Evolutionary conservation across 1,140 invertebrate species (phyloP), one percentile per base, ranked within the genome.

Genomic region (Heliothis subflexa): DNA sequence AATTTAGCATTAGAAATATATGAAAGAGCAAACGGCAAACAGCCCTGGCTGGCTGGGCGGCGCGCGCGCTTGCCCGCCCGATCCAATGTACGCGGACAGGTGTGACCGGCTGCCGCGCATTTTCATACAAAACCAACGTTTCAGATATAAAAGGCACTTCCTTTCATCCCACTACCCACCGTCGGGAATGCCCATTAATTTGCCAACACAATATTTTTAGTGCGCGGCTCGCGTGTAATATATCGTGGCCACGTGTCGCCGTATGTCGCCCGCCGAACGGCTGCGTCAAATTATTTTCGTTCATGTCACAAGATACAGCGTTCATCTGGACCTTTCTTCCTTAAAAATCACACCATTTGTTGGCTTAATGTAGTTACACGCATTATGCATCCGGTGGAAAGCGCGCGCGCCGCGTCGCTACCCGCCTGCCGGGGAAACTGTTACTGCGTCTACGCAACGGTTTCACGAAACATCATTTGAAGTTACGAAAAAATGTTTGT

Each of bases 191-290:
- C 93, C 92, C 93, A 94, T 94, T 94, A 94, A 94, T 94, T 94
- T 94, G 93, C 93, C 92, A 94, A 93, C 92, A 94, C 92, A 94
- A 94, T 94, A 94, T 94, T 94, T 94, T 94, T 94, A 94, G 93
- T 94, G 86, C 90, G 87, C 91, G 89, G 89, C 91, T 90, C 90
- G 91, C 89, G 89, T 93, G 93, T 94, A 94, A 94, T 94, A 94
- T 94, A 94, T 94, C 93, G 93, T 89, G 88, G 83, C 89, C 93
- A 94, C 93, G 92, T 94, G 93, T 93, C 91, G 84, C 91, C 93
- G 91, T 94, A 93, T 93, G 93, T 94, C 91, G 92, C 87, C 86
- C 88, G 87, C 83, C 83, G 88, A 91, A 87, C 93, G 93, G 90
- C 92, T 93, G 92, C 92, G 91, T 94, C 91, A 94, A 94, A 94